Base-by-base conservation (phyloP, 2,113 vertebrate genomes). In the Macquaria australasica region DNA sequence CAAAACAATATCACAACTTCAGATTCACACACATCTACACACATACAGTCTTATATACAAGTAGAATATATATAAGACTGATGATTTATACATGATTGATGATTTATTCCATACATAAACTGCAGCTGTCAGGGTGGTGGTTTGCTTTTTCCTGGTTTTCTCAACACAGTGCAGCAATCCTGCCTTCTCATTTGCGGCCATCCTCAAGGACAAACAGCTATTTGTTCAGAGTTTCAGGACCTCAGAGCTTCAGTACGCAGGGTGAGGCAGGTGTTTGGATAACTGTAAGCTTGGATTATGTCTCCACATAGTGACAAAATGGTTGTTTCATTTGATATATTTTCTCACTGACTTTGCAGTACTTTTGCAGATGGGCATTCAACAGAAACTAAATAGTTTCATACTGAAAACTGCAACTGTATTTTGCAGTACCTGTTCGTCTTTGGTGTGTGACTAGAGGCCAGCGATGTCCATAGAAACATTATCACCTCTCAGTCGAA, bases 151-250 rank as follows among this genome's bases (percentile, higher is more conserved):
- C 23, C 37, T 80, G 64, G 37, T 39, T 59, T 69, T 85, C 62
- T 73, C 71, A 88, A 83, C n/a, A 69, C 56, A 69, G 73, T 31
- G 25, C 53, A 67, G 72, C 79, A 83, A 77, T 68, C 16, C 28
- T 50, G 66, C 50, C 72, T 83, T 86, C 89, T 89, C 85, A 79
- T 84, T 59, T 77, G 72, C 51, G 59, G 80, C 73, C 50, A 23
- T 66, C 76, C 79, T 89, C 92, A 94, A 94, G 90, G 93, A 93
- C 91, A 94, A 91, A 82, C 80, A 76, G 86, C 79, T 81, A 88
- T 91, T 91, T 93, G 90, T 92, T 88, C 70, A 53, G 55, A n/a
- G 55, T 68, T 84, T 83, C 64, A 62, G 41, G 63, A 71, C 66
- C 43, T 75, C 86, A 12, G 55, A 60, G 69, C 18, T 68, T 82